Evolutionary conservation across 23 tunicate species (phyloP).

Genomic region (Phallusia fumigata): DNA sequence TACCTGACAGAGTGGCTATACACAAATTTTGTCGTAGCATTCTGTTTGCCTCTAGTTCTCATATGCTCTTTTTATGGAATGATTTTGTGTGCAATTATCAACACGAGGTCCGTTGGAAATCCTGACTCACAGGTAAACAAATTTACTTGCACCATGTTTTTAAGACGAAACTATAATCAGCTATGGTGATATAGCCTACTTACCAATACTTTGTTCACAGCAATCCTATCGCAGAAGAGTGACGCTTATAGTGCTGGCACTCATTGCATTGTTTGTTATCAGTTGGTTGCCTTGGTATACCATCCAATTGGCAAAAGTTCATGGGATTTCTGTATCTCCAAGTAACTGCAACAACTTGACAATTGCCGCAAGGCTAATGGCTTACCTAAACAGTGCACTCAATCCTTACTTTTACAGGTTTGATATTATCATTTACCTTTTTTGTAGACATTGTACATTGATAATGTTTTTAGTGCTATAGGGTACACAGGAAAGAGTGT

Average conservation of each 20-base stretch:
- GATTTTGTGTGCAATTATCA: slow-evolving; percentile 69
- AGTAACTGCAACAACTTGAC: slow-evolving; percentile 39
- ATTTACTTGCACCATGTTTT: not conserved
- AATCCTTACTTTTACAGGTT: slow-evolving; percentile 98
- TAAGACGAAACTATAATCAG: not conserved
- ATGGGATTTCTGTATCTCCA: slow-evolving; percentile 39
- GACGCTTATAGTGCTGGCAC: slow-evolving; percentile 76
- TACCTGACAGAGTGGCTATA: slow-evolving; percentile 46
- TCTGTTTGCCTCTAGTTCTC: slow-evolving; percentile 65
- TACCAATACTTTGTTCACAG: slow-evolving; percentile 16
- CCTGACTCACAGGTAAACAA: slow-evolving; percentile 50
- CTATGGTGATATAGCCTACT: too few relatives aligned
- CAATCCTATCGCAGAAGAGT: slow-evolving; percentile 75
- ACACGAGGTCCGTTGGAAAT: slow-evolving; percentile 51
- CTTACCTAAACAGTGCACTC: slow-evolving; percentile 89
- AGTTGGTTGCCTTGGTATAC: slow-evolving; percentile 93
- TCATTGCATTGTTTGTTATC: slow-evolving; percentile 56
- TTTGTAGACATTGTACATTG: not conserved
- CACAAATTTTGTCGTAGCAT: slow-evolving; percentile 60
- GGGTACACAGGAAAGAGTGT: not conserved
- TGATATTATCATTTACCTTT: not conserved
- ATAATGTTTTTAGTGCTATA: not conserved
- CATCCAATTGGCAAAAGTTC: slow-evolving; percentile 41
- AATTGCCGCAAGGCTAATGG: slow-evolving; percentile 55
- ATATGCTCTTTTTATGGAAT: slow-evolving; percentile 85